Conservation (phyloP, 1,140 invertebrate species). For the Orussus abietinus region DNA sequence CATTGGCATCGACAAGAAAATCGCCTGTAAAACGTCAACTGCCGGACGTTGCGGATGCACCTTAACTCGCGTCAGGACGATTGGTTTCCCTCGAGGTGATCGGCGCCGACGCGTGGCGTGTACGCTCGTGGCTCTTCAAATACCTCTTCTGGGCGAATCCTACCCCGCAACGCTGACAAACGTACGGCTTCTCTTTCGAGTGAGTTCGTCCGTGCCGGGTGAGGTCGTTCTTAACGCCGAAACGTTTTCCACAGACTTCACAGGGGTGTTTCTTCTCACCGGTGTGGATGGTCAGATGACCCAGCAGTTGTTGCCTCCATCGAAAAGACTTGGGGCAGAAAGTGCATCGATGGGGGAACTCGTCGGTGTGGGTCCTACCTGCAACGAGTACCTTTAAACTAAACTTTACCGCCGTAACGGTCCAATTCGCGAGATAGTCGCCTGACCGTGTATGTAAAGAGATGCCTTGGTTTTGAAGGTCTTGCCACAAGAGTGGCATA, state of each 20-base stretch:
- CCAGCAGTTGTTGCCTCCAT: constrained; percentile 50
- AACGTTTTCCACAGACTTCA: constrained; percentile 53
- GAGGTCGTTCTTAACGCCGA: constrained; percentile 53
- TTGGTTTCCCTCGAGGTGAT: background rate
- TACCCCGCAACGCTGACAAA: constrained; percentile 53
- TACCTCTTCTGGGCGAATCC: constrained; percentile 58
- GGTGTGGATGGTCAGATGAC: constrained; percentile 52
- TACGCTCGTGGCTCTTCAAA: constrained; percentile 48
- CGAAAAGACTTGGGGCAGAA: constrained; percentile 52
- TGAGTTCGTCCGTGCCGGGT: constrained; percentile 54
- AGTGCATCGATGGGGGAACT: constrained; percentile 51
- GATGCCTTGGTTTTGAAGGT: constrained; percentile 54
- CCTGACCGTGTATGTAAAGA: constrained; percentile 57
- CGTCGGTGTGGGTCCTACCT: constrained; percentile 51
- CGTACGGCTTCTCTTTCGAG: constrained; percentile 54
- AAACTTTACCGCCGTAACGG: too few relatives aligned
- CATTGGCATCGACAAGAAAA: background rate
- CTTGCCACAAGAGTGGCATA: constrained; percentile 62
- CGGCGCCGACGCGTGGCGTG: too few relatives aligned
- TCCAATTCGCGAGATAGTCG: too few relatives aligned
- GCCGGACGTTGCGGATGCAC: background rate
- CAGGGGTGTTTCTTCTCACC: constrained; percentile 52
- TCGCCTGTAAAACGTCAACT: background rate
- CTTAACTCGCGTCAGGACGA: background rate
- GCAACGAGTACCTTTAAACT: too few relatives aligned